Evolutionary conservation across 1,140 invertebrate genomes (phyloP), one percentile per base, ranked within the genome.

Genomic region (Agrilus planipennis): DNA sequence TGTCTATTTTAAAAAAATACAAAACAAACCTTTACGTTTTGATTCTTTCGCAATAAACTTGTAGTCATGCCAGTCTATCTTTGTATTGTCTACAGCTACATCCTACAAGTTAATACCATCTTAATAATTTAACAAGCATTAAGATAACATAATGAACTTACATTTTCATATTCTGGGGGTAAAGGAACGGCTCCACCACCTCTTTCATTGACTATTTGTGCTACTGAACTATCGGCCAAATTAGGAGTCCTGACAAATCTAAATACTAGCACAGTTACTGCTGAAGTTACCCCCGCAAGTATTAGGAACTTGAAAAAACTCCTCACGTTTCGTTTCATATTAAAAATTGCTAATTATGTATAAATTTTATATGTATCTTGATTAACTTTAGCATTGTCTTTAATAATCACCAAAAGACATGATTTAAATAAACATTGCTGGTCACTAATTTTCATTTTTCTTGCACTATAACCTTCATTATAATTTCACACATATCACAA

Each of bases 61-160:
- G 54, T 87, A 82, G 60, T 92, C 74, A 57, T 92, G 86, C 89
- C 89, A 93, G 55, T 93, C 89, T 44, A 77, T 75, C 67, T 76
- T 77, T 54, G 71, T 57, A 42, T 58, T 60, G 20, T 15, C 19
- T n/a, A n/a, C n/a, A n/a, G n/a, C n/a, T n/a, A n/a, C n/a, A n/a
- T n/a, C 7, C 16, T 6, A 19, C 39, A 12, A 28, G 16, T 14
- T 43, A n/a, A 45, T n/a, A n/a, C 4, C 4, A 4, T 18, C 12
- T 7, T 12, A 41, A 15, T 15, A 5, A 28, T 11, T 42, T 15
- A 25, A 12, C 23, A 28, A 19, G 27, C 14, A 29, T 21, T 25
- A 42, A 17, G 3, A 17, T 10, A 10, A 20, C 25, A 15, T 35
- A 19, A 18, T 42, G 12, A 9, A 21, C 32, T 17, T 44, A 41